Percentiles rank a stretch among this genome's conserved stretches.
These are phyloP conservation scores for Eugnorisma glareosa DNA, from an alignment of 2,888 invertebrate genomes.

Conservation along the genomic window DNA sequence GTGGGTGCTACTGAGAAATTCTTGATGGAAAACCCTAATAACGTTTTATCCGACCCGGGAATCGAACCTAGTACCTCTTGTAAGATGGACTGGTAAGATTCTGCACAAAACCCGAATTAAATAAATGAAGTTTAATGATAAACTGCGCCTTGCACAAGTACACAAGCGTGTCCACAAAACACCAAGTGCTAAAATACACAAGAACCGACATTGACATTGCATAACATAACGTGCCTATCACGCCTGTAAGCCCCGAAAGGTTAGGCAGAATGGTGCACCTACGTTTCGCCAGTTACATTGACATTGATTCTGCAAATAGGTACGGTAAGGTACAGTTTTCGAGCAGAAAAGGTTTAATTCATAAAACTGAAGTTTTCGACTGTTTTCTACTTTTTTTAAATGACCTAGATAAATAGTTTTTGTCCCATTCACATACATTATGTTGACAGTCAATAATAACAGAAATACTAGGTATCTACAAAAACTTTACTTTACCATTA, in stretches of 20 bases:
- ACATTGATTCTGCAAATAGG: neutral
- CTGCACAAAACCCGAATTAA: neutral
- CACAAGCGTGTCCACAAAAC: neutral
- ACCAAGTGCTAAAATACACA: neutral
- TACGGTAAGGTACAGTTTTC: neutral
- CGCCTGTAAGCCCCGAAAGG: neutral
- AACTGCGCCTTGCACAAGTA: neutral
- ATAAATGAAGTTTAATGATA: neutral
- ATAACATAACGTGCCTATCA: neutral
- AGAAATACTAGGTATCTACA: neutral
- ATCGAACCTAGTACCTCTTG: too few relatives aligned
- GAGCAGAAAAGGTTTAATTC: neutral
- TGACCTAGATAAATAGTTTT: neutral
- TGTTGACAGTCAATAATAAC: neutral
- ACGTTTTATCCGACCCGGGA: too few relatives aligned
- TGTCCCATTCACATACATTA: neutral
- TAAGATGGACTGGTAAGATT: neutral
- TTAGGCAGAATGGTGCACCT: neutral
- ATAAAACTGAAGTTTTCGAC: neutral
- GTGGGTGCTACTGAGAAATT: too few relatives aligned
- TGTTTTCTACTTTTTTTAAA: neutral
- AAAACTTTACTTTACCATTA: constrained; percentile 5
- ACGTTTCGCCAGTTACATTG: neutral
- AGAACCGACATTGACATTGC: neutral
- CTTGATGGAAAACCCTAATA: too few relatives aligned